These are phyloP conservation scores for Bovichtus variegatus DNA, from an alignment of 2,797 vertebrate genomes.

Conservation along the genomic window DNA sequence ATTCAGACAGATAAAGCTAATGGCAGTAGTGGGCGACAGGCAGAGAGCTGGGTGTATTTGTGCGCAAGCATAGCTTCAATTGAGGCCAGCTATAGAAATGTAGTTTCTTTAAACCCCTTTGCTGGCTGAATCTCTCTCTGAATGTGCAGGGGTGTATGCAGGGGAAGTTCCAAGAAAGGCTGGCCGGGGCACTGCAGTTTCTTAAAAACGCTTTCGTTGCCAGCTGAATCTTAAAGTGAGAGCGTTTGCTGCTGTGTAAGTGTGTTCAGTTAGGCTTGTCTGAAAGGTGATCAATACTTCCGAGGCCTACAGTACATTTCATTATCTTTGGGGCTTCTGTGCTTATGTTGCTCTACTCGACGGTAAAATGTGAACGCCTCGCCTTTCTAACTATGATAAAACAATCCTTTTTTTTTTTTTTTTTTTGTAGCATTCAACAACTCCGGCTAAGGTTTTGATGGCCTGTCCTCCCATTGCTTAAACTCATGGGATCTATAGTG, in stretches of 20 bases:
- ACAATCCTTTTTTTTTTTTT: background rate
- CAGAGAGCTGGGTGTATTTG: slow-evolving; percentile 43
- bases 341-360: background rate
- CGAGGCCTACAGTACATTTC: background rate
- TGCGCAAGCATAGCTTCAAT: slow-evolving; percentile 50
- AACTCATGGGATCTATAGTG: slow-evolving; percentile 8
- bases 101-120: slow-evolving; percentile 67
- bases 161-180: slow-evolving; percentile 66
- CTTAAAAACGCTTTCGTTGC: slow-evolving; percentile 47
- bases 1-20: slow-evolving; percentile 73
- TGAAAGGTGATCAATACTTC: slow-evolving; percentile 29
- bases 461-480: background rate
- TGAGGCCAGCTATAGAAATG: slow-evolving; percentile 71
- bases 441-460: background rate
- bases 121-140: slow-evolving; percentile 58
- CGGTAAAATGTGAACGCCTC: background rate
- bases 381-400: background rate
- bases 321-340: slow-evolving; percentile 8
- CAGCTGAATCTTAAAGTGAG: slow-evolving; percentile 47
- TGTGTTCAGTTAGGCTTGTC: slow-evolving; percentile 6
- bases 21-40: slow-evolving; percentile 67
- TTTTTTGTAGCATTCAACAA: background rate
- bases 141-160: slow-evolving; percentile 66
- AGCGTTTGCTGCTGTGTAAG: slow-evolving; percentile 27
- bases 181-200: slow-evolving; percentile 60